Conservation (phyloP, 1,140 invertebrate species). For the silkworm (Bombyx mori) region DNA sequence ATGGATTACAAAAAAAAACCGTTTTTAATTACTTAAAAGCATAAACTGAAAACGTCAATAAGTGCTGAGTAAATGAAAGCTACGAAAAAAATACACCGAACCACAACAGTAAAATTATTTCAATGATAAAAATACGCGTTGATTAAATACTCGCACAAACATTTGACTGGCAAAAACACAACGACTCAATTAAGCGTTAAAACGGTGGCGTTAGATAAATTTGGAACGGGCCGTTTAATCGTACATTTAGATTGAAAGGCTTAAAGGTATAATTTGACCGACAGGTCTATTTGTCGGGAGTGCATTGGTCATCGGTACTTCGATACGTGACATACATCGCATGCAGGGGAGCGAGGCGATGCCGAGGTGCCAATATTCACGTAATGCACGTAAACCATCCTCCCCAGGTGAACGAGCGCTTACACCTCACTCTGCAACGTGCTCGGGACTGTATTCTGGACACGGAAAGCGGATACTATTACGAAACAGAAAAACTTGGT, state of each 20-base stretch:
- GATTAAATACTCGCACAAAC: too few species aligned
- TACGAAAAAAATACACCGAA: too few species aligned
- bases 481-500: too few species aligned
- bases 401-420: not conserved
- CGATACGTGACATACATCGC: conserved; percentile 12
- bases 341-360: conserved; percentile 4
- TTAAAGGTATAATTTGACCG: conserved; percentile 13
- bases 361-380: conserved; percentile 3
- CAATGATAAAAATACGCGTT: too few species aligned
- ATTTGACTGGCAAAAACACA: too few species aligned
- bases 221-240: conserved; percentile 11
- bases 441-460: too few species aligned
- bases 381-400: conserved; percentile 3
- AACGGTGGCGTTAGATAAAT: conserved; percentile 10
- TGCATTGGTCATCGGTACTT: conserved; percentile 11
- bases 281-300: conserved; percentile 18
- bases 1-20: too few species aligned
- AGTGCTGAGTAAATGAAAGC: too few species aligned
- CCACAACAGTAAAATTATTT: too few species aligned
- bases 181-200: not conserved
- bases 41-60: too few species aligned
- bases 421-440: not conserved
- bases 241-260: conserved; percentile 11
- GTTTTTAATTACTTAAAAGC: too few species aligned
- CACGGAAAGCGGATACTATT: too few species aligned